Evolutionary conservation across 2,797 vertebrate genomes (phyloP).

Genomic region (Artibeus lituratus): DNA sequence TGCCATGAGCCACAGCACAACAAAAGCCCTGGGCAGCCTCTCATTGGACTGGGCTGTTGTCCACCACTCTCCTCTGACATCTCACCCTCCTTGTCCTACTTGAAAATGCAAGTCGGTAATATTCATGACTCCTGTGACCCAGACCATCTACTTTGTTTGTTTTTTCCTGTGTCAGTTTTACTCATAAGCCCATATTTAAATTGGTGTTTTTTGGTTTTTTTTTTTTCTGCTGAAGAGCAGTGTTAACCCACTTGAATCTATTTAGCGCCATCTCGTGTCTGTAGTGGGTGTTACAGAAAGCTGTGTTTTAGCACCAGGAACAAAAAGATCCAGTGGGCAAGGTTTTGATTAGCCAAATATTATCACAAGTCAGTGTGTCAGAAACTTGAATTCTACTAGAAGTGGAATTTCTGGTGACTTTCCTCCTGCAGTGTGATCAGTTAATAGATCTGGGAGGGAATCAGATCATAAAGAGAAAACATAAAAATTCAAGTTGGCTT

Average conservation of each 20-base stretch:
- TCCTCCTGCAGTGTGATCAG: background rate
- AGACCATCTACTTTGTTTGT: background rate
- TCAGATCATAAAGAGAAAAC: background rate
- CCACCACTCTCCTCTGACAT: background rate
- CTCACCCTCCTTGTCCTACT: background rate
- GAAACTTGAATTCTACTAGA: background rate
- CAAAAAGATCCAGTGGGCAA: background rate
- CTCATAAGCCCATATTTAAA: background rate
- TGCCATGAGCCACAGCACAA: background rate
- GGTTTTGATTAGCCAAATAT: background rate
- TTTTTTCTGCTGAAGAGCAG: accelerated
- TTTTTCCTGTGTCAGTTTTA: background rate
- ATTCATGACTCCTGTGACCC: background rate
- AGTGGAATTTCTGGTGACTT: background rate
- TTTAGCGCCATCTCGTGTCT: conserved; percentile 54
- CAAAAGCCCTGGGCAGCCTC: background rate
- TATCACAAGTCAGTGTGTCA: background rate
- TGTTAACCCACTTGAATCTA: background rate
- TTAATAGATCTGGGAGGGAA: background rate
- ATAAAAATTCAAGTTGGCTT: background rate
- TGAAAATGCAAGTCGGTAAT: background rate
- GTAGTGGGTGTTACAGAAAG: background rate
- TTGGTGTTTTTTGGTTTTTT: background rate
- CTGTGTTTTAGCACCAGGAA: too few relatives aligned
- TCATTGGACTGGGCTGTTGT: background rate